Conservation (phyloP, 2,888 invertebrate genomes). For the Drosophila cognata region DNA sequence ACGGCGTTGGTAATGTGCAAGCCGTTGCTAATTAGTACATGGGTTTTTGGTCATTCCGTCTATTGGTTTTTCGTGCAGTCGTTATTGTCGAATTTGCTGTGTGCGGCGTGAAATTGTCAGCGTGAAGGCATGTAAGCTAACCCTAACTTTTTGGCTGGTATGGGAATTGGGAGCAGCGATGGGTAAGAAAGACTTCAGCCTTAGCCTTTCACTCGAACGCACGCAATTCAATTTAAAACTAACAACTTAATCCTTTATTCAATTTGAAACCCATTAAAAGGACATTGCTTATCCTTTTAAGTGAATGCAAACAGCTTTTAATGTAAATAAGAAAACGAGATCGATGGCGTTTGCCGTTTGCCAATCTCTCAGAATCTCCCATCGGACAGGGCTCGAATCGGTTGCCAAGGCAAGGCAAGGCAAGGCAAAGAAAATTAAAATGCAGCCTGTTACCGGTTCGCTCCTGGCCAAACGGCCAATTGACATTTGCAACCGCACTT, state of each 20-base stretch:
- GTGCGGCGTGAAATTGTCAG: slow-evolving; percentile 59
- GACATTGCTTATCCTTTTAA: slow-evolving; percentile 85
- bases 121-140: slow-evolving; percentile 31
- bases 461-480: slow-evolving; percentile 69
- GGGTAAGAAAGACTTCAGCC: slow-evolving; percentile 40
- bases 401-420: slow-evolving; percentile 14
- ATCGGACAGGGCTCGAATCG: slow-evolving; percentile 25
- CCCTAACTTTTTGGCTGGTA: slow-evolving; percentile 34
- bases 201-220: slow-evolving; percentile 64
- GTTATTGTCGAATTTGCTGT: slow-evolving; percentile 34
- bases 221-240: slow-evolving; percentile 84
- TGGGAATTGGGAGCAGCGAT: neutral
- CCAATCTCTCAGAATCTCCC: slow-evolving; percentile 46
- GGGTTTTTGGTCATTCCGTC: slow-evolving; percentile 54
- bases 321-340: slow-evolving; percentile 85
- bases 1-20: slow-evolving; percentile 63
- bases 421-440: slow-evolving; percentile 69
- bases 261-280: slow-evolving; percentile 85
- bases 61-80: slow-evolving; percentile 51
- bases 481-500: slow-evolving; percentile 82
- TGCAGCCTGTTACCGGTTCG: slow-evolving; percentile 63
- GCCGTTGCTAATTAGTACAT: slow-evolving; percentile 72
- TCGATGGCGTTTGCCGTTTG: slow-evolving; percentile 78
- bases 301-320: slow-evolving; percentile 85
- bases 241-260: slow-evolving; percentile 85